Base-by-base conservation (phyloP, 2,113 vertebrate genomes). In the Peromyscus maniculatus region DNA sequence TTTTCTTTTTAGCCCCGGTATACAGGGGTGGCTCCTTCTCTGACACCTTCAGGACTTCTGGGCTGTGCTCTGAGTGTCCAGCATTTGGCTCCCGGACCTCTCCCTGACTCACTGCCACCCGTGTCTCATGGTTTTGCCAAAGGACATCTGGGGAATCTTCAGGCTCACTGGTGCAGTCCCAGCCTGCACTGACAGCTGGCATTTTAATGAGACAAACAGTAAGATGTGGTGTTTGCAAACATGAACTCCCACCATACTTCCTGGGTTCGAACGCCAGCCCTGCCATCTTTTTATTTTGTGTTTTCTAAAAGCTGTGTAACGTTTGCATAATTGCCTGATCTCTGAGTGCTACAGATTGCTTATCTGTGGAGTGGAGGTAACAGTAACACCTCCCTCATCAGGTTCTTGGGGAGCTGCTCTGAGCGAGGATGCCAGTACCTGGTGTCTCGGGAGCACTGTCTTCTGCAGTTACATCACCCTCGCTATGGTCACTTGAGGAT, bases 121-220 rank as follows among this genome's bases (percentile, higher is more conserved):
- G 8, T 39, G 9, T 74, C 83, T 87, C 55, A 1, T 77, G 92
- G 66, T 90, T 94, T 96, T 87, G 26, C 78, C 66, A 62, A 59
- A 71, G 66, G 77, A 66, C 52, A 26, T 19, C 21, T 6, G 74
- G 24, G 24, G 72, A 93, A 39, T 75, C 55, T 93, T 62, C 39
- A 62, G 74, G 59, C 78, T 89, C 31, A 7, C 46, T 62, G 10
- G 21, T 19, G 28, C 91, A 88, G 64, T 36, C 3, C 1, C 36
- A 72, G 15, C 24, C n/a, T 87, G 66, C 89, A 94, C 72, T 64
- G 75, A 84, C 64, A 66, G 83, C 77, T 93, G 94, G 75, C 62
- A 33, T 95, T 93, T 91, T 75, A 88, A 49, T 72, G 69, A 92
- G 90, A 72, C 52, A 43, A 55, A 78, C 79, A 86, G 46, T 31